A percentile compares a stretch with the other conserved stretches of the same genome.
Conservation (phyloP, 2,888 invertebrate species). For the Lochmaea capreae region DNA sequence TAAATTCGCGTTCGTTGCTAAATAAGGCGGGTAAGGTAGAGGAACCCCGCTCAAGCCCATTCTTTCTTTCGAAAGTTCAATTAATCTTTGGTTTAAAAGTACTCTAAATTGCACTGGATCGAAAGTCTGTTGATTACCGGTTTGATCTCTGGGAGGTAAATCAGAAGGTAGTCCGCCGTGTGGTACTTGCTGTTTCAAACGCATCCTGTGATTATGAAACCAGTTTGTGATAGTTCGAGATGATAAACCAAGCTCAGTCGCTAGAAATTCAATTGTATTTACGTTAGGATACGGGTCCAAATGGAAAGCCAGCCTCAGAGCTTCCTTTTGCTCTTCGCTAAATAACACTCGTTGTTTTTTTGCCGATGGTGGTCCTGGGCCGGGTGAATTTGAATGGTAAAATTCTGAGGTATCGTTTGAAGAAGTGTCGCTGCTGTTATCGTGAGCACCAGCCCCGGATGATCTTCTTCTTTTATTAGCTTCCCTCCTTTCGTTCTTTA, state of each 20-base stretch:
- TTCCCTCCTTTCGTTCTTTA: slow-evolving; percentile 91
- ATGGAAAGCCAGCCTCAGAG: slow-evolving; percentile 91
- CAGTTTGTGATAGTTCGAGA: slow-evolving; percentile 98
- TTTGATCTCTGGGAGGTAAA: slow-evolving; percentile 80
- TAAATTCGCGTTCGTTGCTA: slow-evolving; percentile 80
- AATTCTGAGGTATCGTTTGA: slow-evolving; percentile 91
- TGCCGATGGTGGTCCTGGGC: slow-evolving; percentile 86
- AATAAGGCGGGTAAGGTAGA: slow-evolving; percentile 81
- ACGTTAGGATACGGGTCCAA: slow-evolving; percentile 98
- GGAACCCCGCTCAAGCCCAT: slow-evolving; percentile 83
- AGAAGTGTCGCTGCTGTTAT: slow-evolving; percentile 88
- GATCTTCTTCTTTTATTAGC: slow-evolving; percentile 91
- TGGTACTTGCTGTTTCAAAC: slow-evolving; percentile 70
- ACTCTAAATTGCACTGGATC: slow-evolving; percentile 93
- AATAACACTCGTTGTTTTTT: slow-evolving; percentile 96
- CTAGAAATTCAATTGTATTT: slow-evolving; percentile 94
- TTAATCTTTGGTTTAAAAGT: slow-evolving; percentile 87
- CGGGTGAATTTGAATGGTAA: slow-evolving; percentile 86
- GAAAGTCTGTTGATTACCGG: slow-evolving; percentile 77
- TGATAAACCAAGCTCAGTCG: slow-evolving; percentile 89
- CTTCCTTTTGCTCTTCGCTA: slow-evolving; percentile 98
- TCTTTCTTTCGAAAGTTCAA: slow-evolving; percentile 88
- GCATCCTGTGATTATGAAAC: slow-evolving; percentile 99
- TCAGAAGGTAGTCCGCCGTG: slow-evolving; percentile 73
- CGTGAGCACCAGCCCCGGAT: slow-evolving; percentile 83